Evolutionary conservation across 2,888 invertebrate genomes (phyloP).

Genomic region (Zonitis immaculata): DNA sequence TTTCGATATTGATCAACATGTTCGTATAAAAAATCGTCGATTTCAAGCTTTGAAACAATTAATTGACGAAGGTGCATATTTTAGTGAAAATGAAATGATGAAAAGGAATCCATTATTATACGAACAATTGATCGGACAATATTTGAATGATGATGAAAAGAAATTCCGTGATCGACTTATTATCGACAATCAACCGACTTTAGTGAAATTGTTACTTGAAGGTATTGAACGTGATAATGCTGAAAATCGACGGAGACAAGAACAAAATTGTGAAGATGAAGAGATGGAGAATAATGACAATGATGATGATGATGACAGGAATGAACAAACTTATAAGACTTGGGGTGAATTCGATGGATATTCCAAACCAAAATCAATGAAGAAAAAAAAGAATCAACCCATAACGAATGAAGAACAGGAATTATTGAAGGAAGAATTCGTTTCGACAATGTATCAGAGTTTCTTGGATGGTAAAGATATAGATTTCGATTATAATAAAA

Average conservation of each 20-base stretch:
- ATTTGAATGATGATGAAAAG: conserved; percentile 72
- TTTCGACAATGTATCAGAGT: conserved; percentile 77
- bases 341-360: conserved; percentile 43
- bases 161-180: conserved; percentile 58
- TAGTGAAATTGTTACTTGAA: conserved; percentile 74
- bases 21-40: conserved; percentile 68
- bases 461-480: conserved; percentile 78
- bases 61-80: conserved; percentile 67
- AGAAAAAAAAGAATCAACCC: conserved; percentile 24
- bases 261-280: conserved; percentile 57
- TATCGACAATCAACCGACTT: conserved; percentile 56
- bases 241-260: conserved; percentile 58
- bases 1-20: conserved; percentile 51
- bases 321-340: conserved; percentile 23
- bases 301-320: conserved; percentile 20
- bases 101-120: conserved; percentile 83
- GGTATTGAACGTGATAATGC: conserved; percentile 72
- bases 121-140: conserved; percentile 85
- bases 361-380: conserved; percentile 28
- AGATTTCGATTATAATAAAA: conserved; percentile 76
- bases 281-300: conserved; percentile 44
- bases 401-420: conserved; percentile 59
- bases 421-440: conserved; percentile 73
- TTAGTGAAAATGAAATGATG: conserved; percentile 92
- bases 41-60: conserved; percentile 76